Evolutionary conservation across 2,888 invertebrate genomes (phyloP), one percentile per base, ranked within the genome.

Genomic region (Trissonchulus sp.): DNA sequence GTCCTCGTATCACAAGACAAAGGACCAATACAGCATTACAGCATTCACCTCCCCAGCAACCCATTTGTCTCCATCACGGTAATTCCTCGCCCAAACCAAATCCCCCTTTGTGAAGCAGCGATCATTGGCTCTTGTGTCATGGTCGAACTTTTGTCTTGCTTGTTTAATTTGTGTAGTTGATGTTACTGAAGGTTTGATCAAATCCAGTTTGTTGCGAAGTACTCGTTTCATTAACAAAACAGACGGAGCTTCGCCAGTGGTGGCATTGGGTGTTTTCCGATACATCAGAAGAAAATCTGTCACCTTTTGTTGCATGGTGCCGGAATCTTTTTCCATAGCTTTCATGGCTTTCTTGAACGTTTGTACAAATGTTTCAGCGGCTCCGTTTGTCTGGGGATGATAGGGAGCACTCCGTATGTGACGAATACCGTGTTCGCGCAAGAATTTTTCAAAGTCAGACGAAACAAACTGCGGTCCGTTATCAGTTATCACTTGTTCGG

Each of bases 291-390:
- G 3, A 30, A 15, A 15, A 30, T 30, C 8, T 65, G 15, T 3
- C 8, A n/a, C 8, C n/a, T 18, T 8, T 31, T 65, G 31, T 18
- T 15, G 15, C 31, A 15, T n/a, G 37, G 36, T 69, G 34, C 71
- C 33, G 31, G 71, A n/a, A 8, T 2, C 34, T 8, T 33, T 69
- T n/a, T n/a, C n/a, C n/a, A n/a, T n/a, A n/a, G n/a, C n/a, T n/a
- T n/a, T n/a, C n/a, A n/a, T n/a, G n/a, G n/a, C n/a, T n/a, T 35
- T 34, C 37, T 69, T 69, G 28, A 69, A 33, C 36, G 71, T 69
- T 23, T 35, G 71, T 23, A 33, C 33, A 36, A 3, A 8, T 31
- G 33, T 34, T 37, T 69, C 71, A 8, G 34, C 37, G 3, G 34
- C 28, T 34, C 71, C 71, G 8, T 69, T 69, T 36, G 33, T 35